Base-by-base conservation (phyloP, 2,113 vertebrate species). In the Ceratotherium simum region DNA sequence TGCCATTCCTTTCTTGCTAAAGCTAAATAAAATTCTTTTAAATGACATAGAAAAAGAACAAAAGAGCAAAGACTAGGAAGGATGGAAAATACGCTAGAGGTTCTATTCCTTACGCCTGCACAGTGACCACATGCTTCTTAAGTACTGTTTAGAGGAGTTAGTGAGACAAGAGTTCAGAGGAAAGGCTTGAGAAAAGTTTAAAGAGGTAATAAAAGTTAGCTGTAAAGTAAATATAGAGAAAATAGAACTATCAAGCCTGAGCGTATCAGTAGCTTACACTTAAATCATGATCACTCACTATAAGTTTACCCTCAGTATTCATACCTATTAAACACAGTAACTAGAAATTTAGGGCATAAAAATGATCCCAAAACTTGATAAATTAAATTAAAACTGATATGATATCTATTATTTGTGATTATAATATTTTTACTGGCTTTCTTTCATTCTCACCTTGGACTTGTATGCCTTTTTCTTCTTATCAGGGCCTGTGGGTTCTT, bases 381-480 rank as follows among this genome's bases (percentile, higher is more conserved):
- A 51, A 67, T 58, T 70, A 64, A 36, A 54, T 84, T 69, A 65
- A 86, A 96, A 82, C 10, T 33, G 42, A 21, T 31, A n/a, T 27
- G 31, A 64, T 18, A 3, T 8, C 36, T 91, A 12, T 1, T 60
- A 46, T 73, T 72, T 46, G 46, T 48, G 17, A 73, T 65, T 42
- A 36, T 10, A 76, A 64, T 67, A 80, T 31, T 75, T 82, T 93
- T 51, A 58, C 31, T 58, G 21, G 73, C 69, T 62, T 83, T 46
- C 48, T 11, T 16, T 96, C 97, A 88, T 81, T 90, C 96, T 98
- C 98, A 99, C 99, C 99, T 99, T 99, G 25, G 99, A 99, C 97
- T 99, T 99, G 95, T 79, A 98, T 67, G 98, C 17, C 90, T 99
- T 99, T 98, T 99, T 99, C 98, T 98, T 99, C 98, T 99, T 99